Conservation (phyloP, 23 tunicate genomes). For the Trididemnum miniatum region DNA sequence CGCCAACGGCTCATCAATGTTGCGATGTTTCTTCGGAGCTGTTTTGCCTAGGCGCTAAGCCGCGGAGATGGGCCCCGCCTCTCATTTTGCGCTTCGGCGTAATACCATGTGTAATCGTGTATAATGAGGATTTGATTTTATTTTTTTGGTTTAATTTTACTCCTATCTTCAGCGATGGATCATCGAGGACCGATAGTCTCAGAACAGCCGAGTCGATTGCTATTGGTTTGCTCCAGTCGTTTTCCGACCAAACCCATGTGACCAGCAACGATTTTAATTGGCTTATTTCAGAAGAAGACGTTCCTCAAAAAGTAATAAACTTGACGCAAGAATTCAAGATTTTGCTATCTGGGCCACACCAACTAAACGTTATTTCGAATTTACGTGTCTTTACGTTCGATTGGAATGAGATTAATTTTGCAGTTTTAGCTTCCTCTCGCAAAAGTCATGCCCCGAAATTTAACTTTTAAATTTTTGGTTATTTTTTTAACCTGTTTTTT, state of each 20-base stretch:
- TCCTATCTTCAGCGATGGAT: neutral
- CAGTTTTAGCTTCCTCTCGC: no score
- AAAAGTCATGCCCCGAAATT: no score
- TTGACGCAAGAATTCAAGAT: no score
- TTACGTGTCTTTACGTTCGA: no score
- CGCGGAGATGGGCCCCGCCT: neutral
- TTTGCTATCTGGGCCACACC: no score
- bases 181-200: constrained; percentile 1
- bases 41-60: neutral
- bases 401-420: no score
- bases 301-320: constrained; percentile 73
- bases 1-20: neutral
- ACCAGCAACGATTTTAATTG: constrained; percentile 42
- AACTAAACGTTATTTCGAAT: no score
- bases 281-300: constrained; percentile 69
- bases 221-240: constrained; percentile 53
- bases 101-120: neutral
- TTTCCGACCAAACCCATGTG: constrained; percentile 26
- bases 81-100: neutral
- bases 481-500: neutral
- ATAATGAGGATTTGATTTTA: neutral
- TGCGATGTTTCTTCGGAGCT: neutral
- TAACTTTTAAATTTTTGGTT: neutral
- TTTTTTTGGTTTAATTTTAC: neutral
- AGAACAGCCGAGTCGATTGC: constrained; percentile 64